phyloP scores from a whole-genome alignment of 2,113 vertebrate species.

The Chrysochloris asiatica region DNA sequence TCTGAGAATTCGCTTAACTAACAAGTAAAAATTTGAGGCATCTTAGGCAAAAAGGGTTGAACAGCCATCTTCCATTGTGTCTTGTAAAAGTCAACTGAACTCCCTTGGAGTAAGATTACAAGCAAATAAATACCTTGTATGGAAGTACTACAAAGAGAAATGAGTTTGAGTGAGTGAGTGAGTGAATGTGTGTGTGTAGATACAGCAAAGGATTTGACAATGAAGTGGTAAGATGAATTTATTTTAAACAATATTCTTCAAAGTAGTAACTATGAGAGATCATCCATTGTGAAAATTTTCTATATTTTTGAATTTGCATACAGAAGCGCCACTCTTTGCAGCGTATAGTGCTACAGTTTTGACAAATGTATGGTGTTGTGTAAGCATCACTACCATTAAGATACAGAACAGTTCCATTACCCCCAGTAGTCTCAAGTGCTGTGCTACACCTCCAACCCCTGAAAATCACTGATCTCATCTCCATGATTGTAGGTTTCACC shows the following conservation, averaged over 20 bases:
- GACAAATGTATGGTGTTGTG: neutral
- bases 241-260: neutral
- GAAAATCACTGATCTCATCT: neutral
- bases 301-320: neutral
- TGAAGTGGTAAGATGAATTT: neutral
- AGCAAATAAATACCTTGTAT: slow-evolving; percentile 24
- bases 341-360: neutral
- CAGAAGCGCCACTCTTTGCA: neutral
- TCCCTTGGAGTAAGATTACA: slow-evolving; percentile 27
- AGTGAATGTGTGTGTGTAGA: neutral
- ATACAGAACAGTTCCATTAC: neutral
- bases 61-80: neutral
- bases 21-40: slow-evolving; percentile 52
- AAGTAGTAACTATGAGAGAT: slow-evolving; percentile 6
- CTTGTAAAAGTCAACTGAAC: slow-evolving; percentile 51
- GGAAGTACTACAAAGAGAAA: neutral
- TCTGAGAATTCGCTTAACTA: slow-evolving; percentile 65
- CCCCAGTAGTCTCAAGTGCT: neutral
- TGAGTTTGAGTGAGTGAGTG: neutral
- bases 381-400: no score
- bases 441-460: neutral
- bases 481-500: neutral
- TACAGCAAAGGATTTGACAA: neutral
- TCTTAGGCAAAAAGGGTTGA: slow-evolving; percentile 59
- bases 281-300: neutral